These are phyloP conservation scores for Lophochroa leadbeateri DNA, from an alignment of 2,113 vertebrate genomes.

Conservation along the genomic window DNA sequence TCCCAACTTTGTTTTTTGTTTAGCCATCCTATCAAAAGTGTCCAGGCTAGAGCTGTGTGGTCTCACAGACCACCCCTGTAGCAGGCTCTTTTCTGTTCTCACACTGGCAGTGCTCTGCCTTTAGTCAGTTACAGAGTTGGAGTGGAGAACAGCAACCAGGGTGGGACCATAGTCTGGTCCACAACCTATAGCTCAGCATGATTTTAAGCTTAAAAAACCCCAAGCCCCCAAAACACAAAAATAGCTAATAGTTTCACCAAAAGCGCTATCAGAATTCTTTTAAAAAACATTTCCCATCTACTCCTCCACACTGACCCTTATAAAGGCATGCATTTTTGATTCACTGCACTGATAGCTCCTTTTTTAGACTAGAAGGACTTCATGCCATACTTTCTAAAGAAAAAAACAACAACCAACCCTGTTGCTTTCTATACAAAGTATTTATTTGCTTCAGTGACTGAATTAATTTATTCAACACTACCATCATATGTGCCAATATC, in stretches of 20 bases:
- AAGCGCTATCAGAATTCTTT: fast-evolving
- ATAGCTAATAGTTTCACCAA: background rate
- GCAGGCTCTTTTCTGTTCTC: background rate
- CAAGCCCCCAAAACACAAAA: background rate
- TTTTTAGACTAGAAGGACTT: background rate
- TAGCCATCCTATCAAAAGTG: background rate
- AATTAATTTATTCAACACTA: background rate
- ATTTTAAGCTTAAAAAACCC: background rate
- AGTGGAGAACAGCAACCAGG: background rate
- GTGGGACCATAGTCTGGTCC: background rate
- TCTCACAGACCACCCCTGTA: background rate
- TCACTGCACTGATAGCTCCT: background rate
- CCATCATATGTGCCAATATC: background rate
- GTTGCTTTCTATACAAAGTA: background rate
- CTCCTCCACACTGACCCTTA: background rate
- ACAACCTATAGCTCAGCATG: background rate
- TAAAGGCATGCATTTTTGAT: background rate
- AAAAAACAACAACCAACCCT: background rate
- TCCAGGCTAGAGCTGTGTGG: background rate
- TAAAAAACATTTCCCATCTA: background rate
- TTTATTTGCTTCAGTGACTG: background rate
- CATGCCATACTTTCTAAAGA: background rate
- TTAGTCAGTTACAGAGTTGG: background rate
- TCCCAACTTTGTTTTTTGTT: background rate
- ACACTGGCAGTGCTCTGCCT: background rate